Base-by-base conservation (phyloP, 64 coral and sea anemone genomes). In the Cladopsammia gracilis region DNA sequence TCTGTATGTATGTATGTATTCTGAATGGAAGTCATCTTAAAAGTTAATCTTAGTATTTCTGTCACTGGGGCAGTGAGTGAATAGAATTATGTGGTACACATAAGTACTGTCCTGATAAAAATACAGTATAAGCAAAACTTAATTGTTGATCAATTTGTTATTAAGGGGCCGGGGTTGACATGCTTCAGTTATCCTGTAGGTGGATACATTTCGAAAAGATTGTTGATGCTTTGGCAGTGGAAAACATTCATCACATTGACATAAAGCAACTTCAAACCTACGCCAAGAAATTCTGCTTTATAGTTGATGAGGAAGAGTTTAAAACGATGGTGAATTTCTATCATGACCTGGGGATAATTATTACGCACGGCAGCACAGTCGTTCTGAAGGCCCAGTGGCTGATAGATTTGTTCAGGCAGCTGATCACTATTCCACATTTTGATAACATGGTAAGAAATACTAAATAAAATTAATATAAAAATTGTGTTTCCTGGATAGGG, bases 141-240 rank as follows among this genome's bases (percentile, higher is more conserved):
- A n/a, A n/a, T n/a, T n/a, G n/a, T n/a, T n/a, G n/a, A n/a, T n/a
- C n/a, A n/a, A n/a, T n/a, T n/a, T n/a, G n/a, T n/a, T n/a, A n/a
- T n/a, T n/a, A n/a, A n/a, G n/a, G n/a, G n/a, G n/a, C n/a, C n/a
- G n/a, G n/a, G n/a, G n/a, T n/a, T n/a, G n/a, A n/a, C n/a, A n/a
- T n/a, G n/a, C n/a, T n/a, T n/a, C n/a, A n/a, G n/a, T n/a, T n/a
- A n/a, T n/a, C n/a, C n/a, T n/a, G n/a, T n/a, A 89, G 87, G 26
- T 89, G 87, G 87, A 49, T 89, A 43, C 57, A 58, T 18, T 89
- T 89, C 61, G 87, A 89, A 62, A 89, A 89, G 51, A 43, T 89
- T 18, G 23, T 61, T 0, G 53, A 89, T 43, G 72, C 73, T 6
- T 66, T 89, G 73, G 42, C 77, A n/a, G 54, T 46, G 7, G 9